Base-by-base conservation (phyloP, 2,888 invertebrate genomes). In the Mythimna ferrago region DNA sequence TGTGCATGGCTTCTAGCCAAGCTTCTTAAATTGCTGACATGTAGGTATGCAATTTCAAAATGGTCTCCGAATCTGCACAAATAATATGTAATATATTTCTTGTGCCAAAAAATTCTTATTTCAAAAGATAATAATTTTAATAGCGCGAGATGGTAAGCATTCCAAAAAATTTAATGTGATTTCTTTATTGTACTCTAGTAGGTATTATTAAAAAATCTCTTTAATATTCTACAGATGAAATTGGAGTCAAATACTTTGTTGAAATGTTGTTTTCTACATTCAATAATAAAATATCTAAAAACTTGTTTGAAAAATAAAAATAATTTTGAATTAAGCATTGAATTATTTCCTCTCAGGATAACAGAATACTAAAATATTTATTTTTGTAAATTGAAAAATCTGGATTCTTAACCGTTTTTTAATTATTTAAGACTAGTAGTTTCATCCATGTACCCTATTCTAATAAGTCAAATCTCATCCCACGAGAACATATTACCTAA, bases 11-110 rank as follows among this genome's bases (percentile, higher is more conserved):
- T 41, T 51, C 9, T 2, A 56, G 70, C 66, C 81, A 83, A 83
- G 57, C 67, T 66, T 26, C 48, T 72, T 66, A 64, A 80, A 77
- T 79, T 71, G 61, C 72, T 78, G 7, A 56, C 9, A 76, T 3
- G 2, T 16, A 73, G 14, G 35, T 38, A 53, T 75, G 73, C 66
- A 80, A 78, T 82, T 82, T 71, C 38, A 41, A 78, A 78, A 80
- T 78, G 63, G 75, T 63, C 56, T 79, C 53, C 67, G 32, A 60
- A 73, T 73, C 66, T 53, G 74, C 7, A 71, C 38, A 65, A 72
- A 68, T 70, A 51, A 63, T 66, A 65, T 64, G 7, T 53, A 9
- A 56, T 48, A 38, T 75, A 35, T 61, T 44, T 73, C 16, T 64
- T 35, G 26, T 73, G 81, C 76, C 76, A 71, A 73, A 75, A 75